Base-by-base conservation (phyloP, 2,113 vertebrate genomes). In the Erinaceus europaeus region DNA sequence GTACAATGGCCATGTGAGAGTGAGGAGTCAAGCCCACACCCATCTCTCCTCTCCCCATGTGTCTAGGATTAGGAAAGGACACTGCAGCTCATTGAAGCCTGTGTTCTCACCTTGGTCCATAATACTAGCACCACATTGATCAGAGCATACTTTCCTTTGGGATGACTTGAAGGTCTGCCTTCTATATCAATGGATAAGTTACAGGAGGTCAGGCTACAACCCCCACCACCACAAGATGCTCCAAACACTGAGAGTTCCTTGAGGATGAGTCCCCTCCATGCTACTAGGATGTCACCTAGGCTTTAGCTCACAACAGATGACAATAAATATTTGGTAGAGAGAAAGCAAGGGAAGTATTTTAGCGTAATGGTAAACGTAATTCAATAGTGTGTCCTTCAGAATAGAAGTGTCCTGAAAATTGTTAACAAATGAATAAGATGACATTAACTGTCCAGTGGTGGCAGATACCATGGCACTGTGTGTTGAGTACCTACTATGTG, bases 41-140 rank as follows among this genome's bases (percentile, higher is more conserved):
- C 0, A 0, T 38, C 53, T 77, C 23, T 48, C 62, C 46, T 5
- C 53, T 27, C 12, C 25, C 74, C 17, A 0, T 3, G 0, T 10
- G 34, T 53, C 42, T 20, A 6, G n/a, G 46, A 36, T 48, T 17
- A n/a, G 21, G 61, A 27, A 9, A 57, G 72, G n/a, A n/a, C n/a
- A 71, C 9, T 4, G n/a, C 11, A 6, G 69, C 68, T 52, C 62
- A 44, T 61, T 73, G 27, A 75, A 44, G 57, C 73, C 55, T 52
- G 12, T 38, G 11, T 6, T 57, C 71, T 55, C 50, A 32, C 21
- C 53, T 42, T 55, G 32, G 38, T 62, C 44, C 65, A 53, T 44
- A 12, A 2, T 65, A 36, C 3, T 17, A 29, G 40, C 44, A 73
- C 61, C 57, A 32, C 0, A 0, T 1, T 44, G 21, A 29, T 11